Evolutionary conservation across 2,888 invertebrate species (phyloP).

Genomic region (Diarsia mendica): DNA sequence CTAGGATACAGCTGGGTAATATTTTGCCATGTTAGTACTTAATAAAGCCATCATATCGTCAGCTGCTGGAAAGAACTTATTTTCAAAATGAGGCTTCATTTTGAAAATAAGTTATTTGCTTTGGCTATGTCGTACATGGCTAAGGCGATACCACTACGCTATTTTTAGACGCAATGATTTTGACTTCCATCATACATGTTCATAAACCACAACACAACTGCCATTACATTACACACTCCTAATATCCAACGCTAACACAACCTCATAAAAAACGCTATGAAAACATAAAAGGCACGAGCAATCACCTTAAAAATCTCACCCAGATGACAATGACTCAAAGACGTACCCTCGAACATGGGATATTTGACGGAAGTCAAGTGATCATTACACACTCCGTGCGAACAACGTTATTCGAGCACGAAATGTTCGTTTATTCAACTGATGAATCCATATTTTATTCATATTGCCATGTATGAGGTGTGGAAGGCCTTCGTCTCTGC

Average conservation of each 20-base stretch:
- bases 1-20: no score
- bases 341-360: slow-evolving; percentile 54
- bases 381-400: slow-evolving; percentile 75
- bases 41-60: neutral
- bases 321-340: slow-evolving; percentile 54
- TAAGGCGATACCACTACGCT: no score
- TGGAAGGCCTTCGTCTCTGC: slow-evolving; percentile 67
- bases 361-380: slow-evolving; percentile 72
- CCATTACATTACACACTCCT: slow-evolving; percentile 4
- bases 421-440: slow-evolving; percentile 84
- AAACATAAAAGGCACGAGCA: slow-evolving; percentile 37
- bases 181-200: neutral
- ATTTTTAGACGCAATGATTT: neutral
- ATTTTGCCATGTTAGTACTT: no score
- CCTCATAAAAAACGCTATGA: slow-evolving; percentile 32
- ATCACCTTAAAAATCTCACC: slow-evolving; percentile 42
- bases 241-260: slow-evolving; percentile 21
- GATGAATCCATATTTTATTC: slow-evolving; percentile 88
- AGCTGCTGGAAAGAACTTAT: neutral
- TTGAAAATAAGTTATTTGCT: no score
- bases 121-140: no score
- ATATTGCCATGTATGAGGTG: slow-evolving; percentile 80
- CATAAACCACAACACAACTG: neutral
- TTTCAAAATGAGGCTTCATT: no score
- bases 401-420: slow-evolving; percentile 77